Conservation (phyloP, 1,140 invertebrate genomes). For the Drosophila sp. region DNA sequence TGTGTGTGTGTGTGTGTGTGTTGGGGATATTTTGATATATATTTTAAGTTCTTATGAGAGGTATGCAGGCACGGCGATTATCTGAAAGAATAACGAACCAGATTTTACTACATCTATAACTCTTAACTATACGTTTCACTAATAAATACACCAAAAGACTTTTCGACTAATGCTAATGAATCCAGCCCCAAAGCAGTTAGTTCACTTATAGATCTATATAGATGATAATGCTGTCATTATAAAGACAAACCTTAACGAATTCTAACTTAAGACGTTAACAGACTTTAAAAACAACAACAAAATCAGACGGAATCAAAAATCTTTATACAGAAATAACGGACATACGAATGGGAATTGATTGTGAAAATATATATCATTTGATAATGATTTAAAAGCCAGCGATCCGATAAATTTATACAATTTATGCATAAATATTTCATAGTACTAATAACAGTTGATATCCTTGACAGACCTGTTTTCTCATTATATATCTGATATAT, state of each 20-base stretch:
- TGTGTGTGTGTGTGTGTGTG: conserved; percentile 22
- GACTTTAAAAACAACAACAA: neutral
- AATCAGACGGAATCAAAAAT: neutral
- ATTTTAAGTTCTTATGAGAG: conserved; percentile 65
- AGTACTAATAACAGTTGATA: too few species aligned
- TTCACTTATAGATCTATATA: neutral
- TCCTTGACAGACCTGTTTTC: too few species aligned
- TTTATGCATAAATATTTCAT: too few species aligned
- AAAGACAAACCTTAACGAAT: neutral
- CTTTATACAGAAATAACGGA: too few species aligned
- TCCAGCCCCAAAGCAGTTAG: neutral
- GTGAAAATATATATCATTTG: too few species aligned
- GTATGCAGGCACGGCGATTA: conserved; percentile 77
- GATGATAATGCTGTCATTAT: neutral
- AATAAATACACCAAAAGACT: neutral
- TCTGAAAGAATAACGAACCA: conserved; percentile 80
- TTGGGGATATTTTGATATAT: conserved; percentile 20
- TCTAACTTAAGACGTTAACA: neutral
- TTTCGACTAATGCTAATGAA: neutral
- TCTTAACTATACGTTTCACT: conserved; percentile 28
- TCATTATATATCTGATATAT: too few species aligned
- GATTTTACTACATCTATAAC: conserved; percentile 44
- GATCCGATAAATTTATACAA: too few species aligned
- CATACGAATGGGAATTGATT: too few species aligned
- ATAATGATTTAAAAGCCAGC: too few species aligned